Evolutionary conservation across 2,888 invertebrate species (phyloP).

Genomic region (Drosophila sordidula): DNA sequence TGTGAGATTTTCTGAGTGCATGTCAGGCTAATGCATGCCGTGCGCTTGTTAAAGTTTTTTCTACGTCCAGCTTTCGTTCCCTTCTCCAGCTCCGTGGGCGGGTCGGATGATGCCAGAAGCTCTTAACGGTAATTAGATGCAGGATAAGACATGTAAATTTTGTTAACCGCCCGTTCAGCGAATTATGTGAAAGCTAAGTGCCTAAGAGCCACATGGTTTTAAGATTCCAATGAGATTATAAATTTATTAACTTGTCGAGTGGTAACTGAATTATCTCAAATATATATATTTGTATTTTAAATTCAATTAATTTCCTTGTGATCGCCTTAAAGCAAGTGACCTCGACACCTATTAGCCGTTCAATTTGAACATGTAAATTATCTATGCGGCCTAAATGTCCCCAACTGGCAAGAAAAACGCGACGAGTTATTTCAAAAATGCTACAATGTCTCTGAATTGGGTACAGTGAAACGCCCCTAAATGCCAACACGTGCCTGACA

Average conservation of each 20-base stretch:
- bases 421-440: slow-evolving; percentile 41
- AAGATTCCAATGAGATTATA: slow-evolving; percentile 34
- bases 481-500: slow-evolving; percentile 56
- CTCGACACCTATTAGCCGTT: neutral
- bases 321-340: neutral
- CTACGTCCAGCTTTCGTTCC: slow-evolving; percentile 9
- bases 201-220: slow-evolving; percentile 23
- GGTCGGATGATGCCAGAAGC: slow-evolving; percentile 56
- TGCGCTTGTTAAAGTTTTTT: slow-evolving; percentile 45
- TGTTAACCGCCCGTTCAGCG: slow-evolving; percentile 35
- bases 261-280: neutral
- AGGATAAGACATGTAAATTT: slow-evolving; percentile 63
- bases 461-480: slow-evolving; percentile 34
- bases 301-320: no score
- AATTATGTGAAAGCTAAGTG: slow-evolving; percentile 29
- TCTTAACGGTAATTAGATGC: slow-evolving; percentile 71
- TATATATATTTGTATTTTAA: no score
- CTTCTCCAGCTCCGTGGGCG: slow-evolving; percentile 25
- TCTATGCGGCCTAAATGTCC: neutral
- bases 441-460: slow-evolving; percentile 25
- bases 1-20: slow-evolving; percentile 42
- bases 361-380: slow-evolving; percentile 11
- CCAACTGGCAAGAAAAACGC: slow-evolving; percentile 11
- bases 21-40: slow-evolving; percentile 65
- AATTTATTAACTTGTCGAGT: slow-evolving; percentile 27